Evolutionary conservation across 2,888 invertebrate genomes (phyloP).

Genomic region (Spodoptera exigua): DNA sequence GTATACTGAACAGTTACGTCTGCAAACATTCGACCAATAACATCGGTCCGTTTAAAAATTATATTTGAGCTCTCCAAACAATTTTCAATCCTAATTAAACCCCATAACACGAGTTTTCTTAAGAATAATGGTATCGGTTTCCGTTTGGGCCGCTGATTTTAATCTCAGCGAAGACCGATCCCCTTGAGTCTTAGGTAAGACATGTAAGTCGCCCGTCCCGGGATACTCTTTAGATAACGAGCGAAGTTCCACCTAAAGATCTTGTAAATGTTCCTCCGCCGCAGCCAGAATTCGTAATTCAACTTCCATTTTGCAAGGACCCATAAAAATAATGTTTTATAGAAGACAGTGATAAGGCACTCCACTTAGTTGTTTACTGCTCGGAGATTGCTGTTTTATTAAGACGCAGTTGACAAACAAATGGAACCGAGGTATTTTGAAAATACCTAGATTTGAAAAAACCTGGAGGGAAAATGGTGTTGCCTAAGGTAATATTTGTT

Average conservation of each 20-base stretch:
- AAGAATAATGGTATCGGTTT: constrained; percentile 49
- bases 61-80: constrained; percentile 6
- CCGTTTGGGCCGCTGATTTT: constrained; percentile 41
- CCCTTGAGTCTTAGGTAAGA: constrained; percentile 55
- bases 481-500: too few relatives aligned
- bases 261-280: constrained; percentile 68
- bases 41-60: too few relatives aligned
- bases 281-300: constrained; percentile 68
- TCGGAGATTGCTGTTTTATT: constrained; percentile 29
- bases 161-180: constrained; percentile 48
- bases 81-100: constrained; percentile 46
- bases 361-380: constrained; percentile 38
- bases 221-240: constrained; percentile 67
- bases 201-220: constrained; percentile 58
- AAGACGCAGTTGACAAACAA: constrained; percentile 3
- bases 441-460: too few relatives aligned
- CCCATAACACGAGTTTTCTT: constrained; percentile 29
- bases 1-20: too few relatives aligned
- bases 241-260: constrained; percentile 68
- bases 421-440: too few relatives aligned
- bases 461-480: too few relatives aligned
- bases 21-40: background rate
- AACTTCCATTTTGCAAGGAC: constrained; percentile 61
- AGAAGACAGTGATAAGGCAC: constrained; percentile 53
- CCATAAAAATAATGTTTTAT: constrained; percentile 61